Percentiles rank a stretch among this genome's conserved stretches.
Conservation (phyloP, 1,140 invertebrate genomes). For the Drosophila elegans region DNA sequence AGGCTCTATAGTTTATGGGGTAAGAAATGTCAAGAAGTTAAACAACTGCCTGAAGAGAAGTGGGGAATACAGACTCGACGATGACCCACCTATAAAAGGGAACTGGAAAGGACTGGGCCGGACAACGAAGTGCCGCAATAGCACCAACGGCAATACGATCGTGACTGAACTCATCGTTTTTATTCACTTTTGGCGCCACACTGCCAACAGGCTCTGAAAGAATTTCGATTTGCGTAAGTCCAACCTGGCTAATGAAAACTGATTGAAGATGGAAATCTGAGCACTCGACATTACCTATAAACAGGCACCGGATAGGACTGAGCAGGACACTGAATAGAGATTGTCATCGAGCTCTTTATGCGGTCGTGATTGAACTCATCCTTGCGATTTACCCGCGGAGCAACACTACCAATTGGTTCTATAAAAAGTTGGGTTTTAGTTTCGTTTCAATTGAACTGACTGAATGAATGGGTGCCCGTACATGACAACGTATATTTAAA, state of each 20-base stretch:
- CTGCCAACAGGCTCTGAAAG: slow-evolving; percentile 86
- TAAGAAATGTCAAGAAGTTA: background rate
- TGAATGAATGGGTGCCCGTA: slow-evolving; percentile 22
- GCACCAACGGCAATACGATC: slow-evolving; percentile 58
- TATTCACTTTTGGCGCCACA: slow-evolving; percentile 88
- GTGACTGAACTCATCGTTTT: slow-evolving; percentile 87
- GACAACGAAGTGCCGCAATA: slow-evolving; percentile 87
- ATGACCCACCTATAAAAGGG: slow-evolving; percentile 87
- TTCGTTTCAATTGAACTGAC: background rate
- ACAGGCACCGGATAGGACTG: slow-evolving; percentile 88
- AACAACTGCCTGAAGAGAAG: background rate
- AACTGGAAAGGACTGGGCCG: slow-evolving; percentile 89
- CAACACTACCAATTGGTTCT: slow-evolving; percentile 92
- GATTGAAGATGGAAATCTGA: background rate
- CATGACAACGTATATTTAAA: background rate
- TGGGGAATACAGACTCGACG: slow-evolving; percentile 14
- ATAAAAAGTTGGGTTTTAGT: slow-evolving; percentile 18
- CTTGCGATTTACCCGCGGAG: slow-evolving; percentile 90
- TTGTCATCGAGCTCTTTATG: slow-evolving; percentile 68
- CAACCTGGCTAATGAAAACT: background rate
- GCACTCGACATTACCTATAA: slow-evolving; percentile 86
- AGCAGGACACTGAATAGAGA: slow-evolving; percentile 88
- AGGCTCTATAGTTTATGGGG: slow-evolving; percentile 87
- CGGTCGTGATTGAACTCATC: slow-evolving; percentile 89
- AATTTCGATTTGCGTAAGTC: too few species aligned